Base-by-base conservation (phyloP, 2,797 vertebrate species). In the Hemibagrus guttatus region DNA sequence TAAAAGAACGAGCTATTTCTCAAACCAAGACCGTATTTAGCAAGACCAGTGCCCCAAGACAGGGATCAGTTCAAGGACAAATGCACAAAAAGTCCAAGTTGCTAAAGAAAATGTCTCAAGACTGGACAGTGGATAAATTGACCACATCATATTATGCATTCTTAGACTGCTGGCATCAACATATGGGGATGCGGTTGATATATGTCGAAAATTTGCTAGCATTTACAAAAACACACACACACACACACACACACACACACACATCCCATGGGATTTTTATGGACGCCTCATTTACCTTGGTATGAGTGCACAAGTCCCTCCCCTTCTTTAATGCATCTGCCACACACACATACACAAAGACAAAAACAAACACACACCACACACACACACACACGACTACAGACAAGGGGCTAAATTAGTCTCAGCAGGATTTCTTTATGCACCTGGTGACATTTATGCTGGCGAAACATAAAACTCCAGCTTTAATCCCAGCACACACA, bases 271-370 rank as follows among this genome's bases (percentile, higher is more conserved):
- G 90, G 89, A 84, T 90, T 90, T 90, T 93, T 90, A 92, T 88
- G 75, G 86, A 91, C 81, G 91, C 82, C 91, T 93, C 90, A 94
- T 94, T 94, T 93, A 93, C 91, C 91, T 87, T 87, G 89, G 87
- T 87, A 17, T 81, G 76, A 81, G 59, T 26, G 63, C n/a, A 81
- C 46, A 86, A 71, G 78, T 72, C 66, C 54, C 26, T 86, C 76
- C 64, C 52, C 85, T 86, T 78, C 42, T 42, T 81, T 81, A 72
- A 71, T 83, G 69, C 80, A 86, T 86, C 85, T 83, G 69, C 9
- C 64, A 63, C 35, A 16, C 49, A 87, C 49, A 78, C 81, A 69
- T 63, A 72, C 75, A 19, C 59, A 83, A 58, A 39, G 46, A 85
- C 79, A 68, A 2, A 68, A 35, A n/a, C 83, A 42, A 19, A 83